Base-by-base conservation (phyloP, 2,113 vertebrate genomes). In the Cololabis saira region DNA sequence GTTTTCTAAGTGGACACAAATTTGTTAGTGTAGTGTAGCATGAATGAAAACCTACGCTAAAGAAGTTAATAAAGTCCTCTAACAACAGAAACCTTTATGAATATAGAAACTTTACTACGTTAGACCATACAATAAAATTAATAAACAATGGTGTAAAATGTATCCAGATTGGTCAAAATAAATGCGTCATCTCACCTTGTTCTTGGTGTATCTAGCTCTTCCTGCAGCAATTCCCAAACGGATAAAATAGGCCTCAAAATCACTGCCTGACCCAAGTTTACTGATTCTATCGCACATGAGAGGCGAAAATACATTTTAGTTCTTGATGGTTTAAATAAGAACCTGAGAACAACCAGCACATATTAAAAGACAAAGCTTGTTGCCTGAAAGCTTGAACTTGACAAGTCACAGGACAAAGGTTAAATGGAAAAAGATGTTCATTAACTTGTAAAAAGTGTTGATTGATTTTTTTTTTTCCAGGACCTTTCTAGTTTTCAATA, bases 161-260 rank as follows among this genome's bases (percentile, higher is more conserved):
- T 7, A 37, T 37, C 33, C 10, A 11, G 1, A 9, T 37, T 11
- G 33, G 6, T 30, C 4, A 30, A 8, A 30, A 30, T n/a, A n/a
- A n/a, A n/a, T n/a, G n/a, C n/a, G n/a, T n/a, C n/a, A 37, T 54
- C 50, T 62, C 44, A 75, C 78, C 88, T 75, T 91, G 7, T 98
- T 96, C 82, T 99, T 99, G 33, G 97, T 99, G 73, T 99, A 99
- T 79, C 96, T 95, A 7, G 90, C 94, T 91, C 97, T 92, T 21
- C 93, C 96, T 11, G 98, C 93, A 30, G 95, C 91, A 73, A 99
- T 96, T 70, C 98, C 98, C 82, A 99, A 90, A 48, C 98, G 90
- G 86, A 98, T 96, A 62, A 98, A 99, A 76, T 93, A 99, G 40
- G 94, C 96, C 83, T 99, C 98, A 76, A 99, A 99, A 88, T 99